Percentiles rank a stretch among this genome's conserved stretches.
These are phyloP conservation scores for Lottia gigantea DNA, from an alignment of 2,888 invertebrate species.

Conservation along the genomic window DNA sequence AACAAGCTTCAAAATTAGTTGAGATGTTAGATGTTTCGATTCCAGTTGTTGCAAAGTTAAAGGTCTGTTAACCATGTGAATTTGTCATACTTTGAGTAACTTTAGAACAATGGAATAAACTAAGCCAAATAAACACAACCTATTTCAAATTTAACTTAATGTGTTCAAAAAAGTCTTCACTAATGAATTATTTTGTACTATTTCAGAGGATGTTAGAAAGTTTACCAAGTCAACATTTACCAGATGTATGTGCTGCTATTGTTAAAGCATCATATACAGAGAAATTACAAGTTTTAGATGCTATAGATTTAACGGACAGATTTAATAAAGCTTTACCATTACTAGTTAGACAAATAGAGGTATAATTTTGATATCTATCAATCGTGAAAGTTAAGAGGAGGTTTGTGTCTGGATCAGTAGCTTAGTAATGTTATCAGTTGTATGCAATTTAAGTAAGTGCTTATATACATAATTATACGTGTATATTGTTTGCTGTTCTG, in stretches of 20 bases:
- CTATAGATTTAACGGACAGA: slow-evolving; percentile 69
- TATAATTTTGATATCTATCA: slow-evolving; percentile 24
- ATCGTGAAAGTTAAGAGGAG: too few species aligned
- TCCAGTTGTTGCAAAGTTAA: slow-evolving; percentile 68
- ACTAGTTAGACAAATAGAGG: slow-evolving; percentile 69
- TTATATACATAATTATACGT: not conserved
- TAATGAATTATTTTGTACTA: slow-evolving; percentile 5
- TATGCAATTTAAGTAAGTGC: too few species aligned
- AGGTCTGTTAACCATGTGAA: slow-evolving; percentile 46
- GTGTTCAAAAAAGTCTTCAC: too few species aligned
- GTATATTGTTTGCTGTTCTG: not conserved
- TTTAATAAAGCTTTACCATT: slow-evolving; percentile 69
- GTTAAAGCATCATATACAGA: slow-evolving; percentile 70
- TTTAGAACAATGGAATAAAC: too few species aligned
- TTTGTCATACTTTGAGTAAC: not conserved
- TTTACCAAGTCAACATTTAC: slow-evolving; percentile 68
- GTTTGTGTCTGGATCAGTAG: too few species aligned
- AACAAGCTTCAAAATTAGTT: slow-evolving; percentile 67
- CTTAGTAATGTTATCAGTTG: too few species aligned
- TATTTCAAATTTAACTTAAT: too few species aligned
- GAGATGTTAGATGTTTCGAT: slow-evolving; percentile 69
- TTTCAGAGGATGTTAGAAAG: slow-evolving; percentile 68
- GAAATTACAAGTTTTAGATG: slow-evolving; percentile 70
- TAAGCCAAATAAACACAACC: too few species aligned
- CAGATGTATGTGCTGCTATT: slow-evolving; percentile 69